Conservation (phyloP, 1,140 invertebrate genomes). For the Drosophila navojoa region DNA sequence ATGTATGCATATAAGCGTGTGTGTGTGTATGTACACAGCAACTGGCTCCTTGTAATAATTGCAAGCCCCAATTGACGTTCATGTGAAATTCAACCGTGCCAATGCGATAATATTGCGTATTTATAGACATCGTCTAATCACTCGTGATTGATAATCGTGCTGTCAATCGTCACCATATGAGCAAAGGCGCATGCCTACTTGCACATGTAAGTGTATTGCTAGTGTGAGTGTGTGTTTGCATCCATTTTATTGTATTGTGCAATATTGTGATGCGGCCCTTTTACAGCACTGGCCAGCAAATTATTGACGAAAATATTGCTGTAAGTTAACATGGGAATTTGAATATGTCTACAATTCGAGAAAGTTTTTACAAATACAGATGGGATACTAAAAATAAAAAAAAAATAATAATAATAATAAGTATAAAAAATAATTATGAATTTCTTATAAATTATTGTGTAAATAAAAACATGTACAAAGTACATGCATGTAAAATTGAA, state of each 20-base stretch:
- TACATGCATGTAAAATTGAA: too few species aligned
- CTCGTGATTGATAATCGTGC: conserved; percentile 67
- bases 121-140: conserved; percentile 72
- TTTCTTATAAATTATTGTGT: too few species aligned
- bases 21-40: conserved; percentile 1
- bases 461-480: too few species aligned
- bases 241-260: too few species aligned
- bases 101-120: conserved; percentile 71
- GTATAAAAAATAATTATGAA: too few species aligned
- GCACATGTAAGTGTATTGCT: not conserved
- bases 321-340: not conserved
- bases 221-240: conserved; percentile 11
- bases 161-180: conserved; percentile 42
- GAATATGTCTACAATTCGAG: too few species aligned
- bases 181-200: not conserved
- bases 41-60: conserved; percentile 63
- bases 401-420: too few species aligned
- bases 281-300: not conserved
- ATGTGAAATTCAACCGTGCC: conserved; percentile 34
- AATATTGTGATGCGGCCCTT: not conserved
- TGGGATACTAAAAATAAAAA: too few species aligned
- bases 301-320: too few species aligned
- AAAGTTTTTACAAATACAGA: too few species aligned
- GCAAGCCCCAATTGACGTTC: conserved; percentile 41
- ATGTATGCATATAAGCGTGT: not conserved